Percentiles rank a stretch among this genome's conserved stretches.
These are phyloP conservation scores for Esox masquinongy DNA, from an alignment of 2,797 vertebrate species.

Conservation along the genomic window DNA sequence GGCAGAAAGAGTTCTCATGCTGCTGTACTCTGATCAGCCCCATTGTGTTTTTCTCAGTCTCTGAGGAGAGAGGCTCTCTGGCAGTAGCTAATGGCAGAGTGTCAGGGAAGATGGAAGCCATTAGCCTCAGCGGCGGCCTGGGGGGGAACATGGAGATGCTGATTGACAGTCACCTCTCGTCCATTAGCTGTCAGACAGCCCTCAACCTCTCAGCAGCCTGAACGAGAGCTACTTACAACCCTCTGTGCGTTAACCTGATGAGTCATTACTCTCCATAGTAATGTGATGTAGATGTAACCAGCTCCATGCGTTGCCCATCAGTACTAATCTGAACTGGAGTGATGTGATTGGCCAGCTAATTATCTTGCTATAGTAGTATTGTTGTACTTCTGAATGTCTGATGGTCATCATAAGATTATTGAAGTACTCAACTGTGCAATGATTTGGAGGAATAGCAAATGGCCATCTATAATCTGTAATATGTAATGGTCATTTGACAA, in stretches of 20 bases:
- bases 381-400: constrained; percentile 38
- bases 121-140: constrained; percentile 1
- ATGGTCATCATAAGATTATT: constrained; percentile 37
- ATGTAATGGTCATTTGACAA: neutral
- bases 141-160: neutral
- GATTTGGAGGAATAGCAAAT: neutral
- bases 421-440: constrained; percentile 14
- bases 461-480: neutral
- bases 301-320: constrained; percentile 23
- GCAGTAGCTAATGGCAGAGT: constrained; percentile 5
- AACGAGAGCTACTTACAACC: constrained; percentile 29
- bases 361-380: constrained; percentile 52
- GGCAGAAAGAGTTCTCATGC: neutral
- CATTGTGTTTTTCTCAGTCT: constrained; percentile 7
- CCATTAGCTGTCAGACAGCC: constrained; percentile 8
- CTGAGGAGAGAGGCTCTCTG: neutral
- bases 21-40: neutral
- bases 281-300: constrained; percentile 31
- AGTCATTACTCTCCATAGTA: constrained; percentile 46
- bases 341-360: constrained; percentile 49
- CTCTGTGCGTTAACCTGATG: constrained; percentile 34
- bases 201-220: constrained; percentile 23
- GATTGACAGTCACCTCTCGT: constrained; percentile 7
- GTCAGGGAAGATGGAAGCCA: constrained; percentile 8
- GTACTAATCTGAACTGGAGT: constrained; percentile 48